These are phyloP conservation scores for Agrotis segetum DNA, from an alignment of 2,888 invertebrate genomes.

Conservation along the genomic window DNA sequence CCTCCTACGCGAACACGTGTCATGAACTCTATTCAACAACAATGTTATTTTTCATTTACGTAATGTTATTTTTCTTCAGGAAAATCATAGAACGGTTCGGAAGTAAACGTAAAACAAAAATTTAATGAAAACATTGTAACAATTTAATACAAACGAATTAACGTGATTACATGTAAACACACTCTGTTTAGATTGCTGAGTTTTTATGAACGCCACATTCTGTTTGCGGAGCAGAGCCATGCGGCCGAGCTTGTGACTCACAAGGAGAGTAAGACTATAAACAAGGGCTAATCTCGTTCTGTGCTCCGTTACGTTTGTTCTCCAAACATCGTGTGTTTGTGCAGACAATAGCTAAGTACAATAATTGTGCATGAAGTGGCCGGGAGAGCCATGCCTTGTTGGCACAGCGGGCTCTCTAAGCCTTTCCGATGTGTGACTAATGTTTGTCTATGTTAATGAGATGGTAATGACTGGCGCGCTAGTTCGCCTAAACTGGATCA, in stretches of 20 bases:
- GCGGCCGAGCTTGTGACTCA: conserved; percentile 51
- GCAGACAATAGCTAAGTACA: conserved; percentile 88
- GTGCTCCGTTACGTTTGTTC: conserved; percentile 86
- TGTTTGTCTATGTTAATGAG: conserved; percentile 89
- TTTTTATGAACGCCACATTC: conserved; percentile 16
- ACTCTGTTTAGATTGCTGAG: conserved; percentile 13
- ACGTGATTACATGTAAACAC: conserved; percentile 29
- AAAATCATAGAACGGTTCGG: conserved; percentile 13
- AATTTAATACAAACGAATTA: conserved; percentile 40
- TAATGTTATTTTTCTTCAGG: conserved; percentile 26
- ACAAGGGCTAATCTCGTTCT: conserved; percentile 87
- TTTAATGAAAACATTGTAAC: conserved; percentile 29
- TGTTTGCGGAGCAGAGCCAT: conserved; percentile 35
- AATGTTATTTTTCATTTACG: conserved; percentile 32
- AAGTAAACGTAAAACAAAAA: conserved; percentile 7
- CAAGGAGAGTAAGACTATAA: conserved; percentile 75
- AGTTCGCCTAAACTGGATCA: conserved; percentile 86
- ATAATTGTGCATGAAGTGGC: conserved; percentile 87
- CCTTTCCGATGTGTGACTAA: conserved; percentile 87
- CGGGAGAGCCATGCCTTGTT: conserved; percentile 80
- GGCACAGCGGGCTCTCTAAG: conserved; percentile 84
- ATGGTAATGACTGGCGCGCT: conserved; percentile 85
- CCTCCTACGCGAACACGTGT: not conserved
- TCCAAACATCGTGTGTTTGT: conserved; percentile 85
- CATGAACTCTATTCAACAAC: conserved; percentile 7